Conservation (phyloP, 2,888 invertebrate genomes). For the Rhorus exstirpatorius region DNA sequence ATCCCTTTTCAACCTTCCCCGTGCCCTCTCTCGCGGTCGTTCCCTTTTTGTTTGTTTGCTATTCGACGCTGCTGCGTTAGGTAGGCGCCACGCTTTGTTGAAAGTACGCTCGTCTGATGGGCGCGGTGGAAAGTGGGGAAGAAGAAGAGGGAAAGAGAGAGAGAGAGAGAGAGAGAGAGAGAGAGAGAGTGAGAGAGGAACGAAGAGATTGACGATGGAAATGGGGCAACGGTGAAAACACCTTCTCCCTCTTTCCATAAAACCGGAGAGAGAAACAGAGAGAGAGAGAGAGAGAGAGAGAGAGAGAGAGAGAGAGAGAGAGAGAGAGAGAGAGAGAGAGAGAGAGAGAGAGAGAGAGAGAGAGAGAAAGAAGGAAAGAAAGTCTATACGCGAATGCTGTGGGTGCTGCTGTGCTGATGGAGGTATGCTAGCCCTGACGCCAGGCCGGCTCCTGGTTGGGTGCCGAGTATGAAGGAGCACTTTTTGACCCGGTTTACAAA, state of each 20-base stretch:
- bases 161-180: not conserved
- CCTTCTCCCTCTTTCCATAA: constrained; percentile 47
- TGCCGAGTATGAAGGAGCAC: constrained; percentile 54
- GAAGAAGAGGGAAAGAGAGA: not conserved
- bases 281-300: constrained; percentile 1
- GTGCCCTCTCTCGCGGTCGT: constrained; percentile 12
- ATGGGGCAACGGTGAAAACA: constrained; percentile 69
- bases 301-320: constrained; percentile 13
- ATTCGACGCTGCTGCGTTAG: constrained; percentile 57
- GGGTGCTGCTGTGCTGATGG: constrained; percentile 52
- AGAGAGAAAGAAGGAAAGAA: constrained; percentile 11
- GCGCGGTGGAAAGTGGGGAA: constrained; percentile 2
- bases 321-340: constrained; percentile 8
- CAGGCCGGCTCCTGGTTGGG: constrained; percentile 41
- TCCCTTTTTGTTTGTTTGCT: constrained; percentile 60
- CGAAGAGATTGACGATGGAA: constrained; percentile 67
- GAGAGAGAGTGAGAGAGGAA: constrained; percentile 7
- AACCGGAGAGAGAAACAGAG: constrained; percentile 15
- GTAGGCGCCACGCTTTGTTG: constrained; percentile 60
- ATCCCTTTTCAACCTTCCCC: constrained; percentile 6
- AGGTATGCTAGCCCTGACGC: constrained; percentile 60
- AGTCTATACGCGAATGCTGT: constrained; percentile 52
- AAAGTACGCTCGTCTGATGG: constrained; percentile 56
- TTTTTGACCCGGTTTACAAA: constrained; percentile 68
- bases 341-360: constrained; percentile 9